A percentile compares a stretch with the other conserved stretches of the same genome.
Conservation (phyloP, 1,140 invertebrate species). For the Mesaphorura yosii region DNA sequence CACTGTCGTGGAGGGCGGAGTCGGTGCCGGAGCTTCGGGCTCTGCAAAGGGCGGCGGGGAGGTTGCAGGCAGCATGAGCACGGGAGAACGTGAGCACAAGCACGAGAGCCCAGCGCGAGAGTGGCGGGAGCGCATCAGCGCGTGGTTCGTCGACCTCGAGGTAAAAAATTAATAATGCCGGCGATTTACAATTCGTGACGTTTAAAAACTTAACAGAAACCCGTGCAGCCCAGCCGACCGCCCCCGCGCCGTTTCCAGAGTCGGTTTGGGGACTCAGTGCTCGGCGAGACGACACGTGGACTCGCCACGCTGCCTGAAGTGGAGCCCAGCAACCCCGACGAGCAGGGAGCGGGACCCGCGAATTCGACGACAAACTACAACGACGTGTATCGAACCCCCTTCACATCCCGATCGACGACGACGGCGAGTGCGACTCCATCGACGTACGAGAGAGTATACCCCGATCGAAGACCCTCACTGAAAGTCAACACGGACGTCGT, state of each 20-base stretch:
- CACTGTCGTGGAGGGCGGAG: too few species aligned
- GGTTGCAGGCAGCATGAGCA: slow-evolving; percentile 7
- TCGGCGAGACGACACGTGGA: slow-evolving; percentile 67
- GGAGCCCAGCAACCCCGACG: too few species aligned
- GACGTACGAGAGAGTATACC: slow-evolving; percentile 52
- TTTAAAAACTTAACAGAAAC: too few species aligned
- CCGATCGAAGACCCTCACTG: slow-evolving; percentile 65
- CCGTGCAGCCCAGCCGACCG: too few species aligned
- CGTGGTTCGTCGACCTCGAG: slow-evolving; percentile 77
- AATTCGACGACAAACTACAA: too few species aligned
- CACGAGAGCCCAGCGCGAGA: slow-evolving; percentile 41
- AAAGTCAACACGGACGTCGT: slow-evolving; percentile 72
- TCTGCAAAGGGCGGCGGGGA: slow-evolving; percentile 39
- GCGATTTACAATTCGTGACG: slow-evolving; percentile 50
- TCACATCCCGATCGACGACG: too few species aligned
- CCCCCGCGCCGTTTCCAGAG: slow-evolving; percentile 52
- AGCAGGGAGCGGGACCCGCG: too few species aligned
- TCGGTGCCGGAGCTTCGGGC: too few species aligned
- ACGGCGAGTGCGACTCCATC: slow-evolving; percentile 30
- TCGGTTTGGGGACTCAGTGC: slow-evolving; percentile 58
- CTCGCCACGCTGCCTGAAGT: slow-evolving; percentile 60
- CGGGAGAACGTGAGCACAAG: slow-evolving; percentile 8
- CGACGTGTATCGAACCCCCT: too few species aligned
- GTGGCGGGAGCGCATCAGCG: slow-evolving; percentile 78
- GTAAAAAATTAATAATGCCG: too few species aligned